These are phyloP conservation scores for Coregonus clupeaformis DNA, from an alignment of 2,113 vertebrate species.

Conservation along the genomic window DNA sequence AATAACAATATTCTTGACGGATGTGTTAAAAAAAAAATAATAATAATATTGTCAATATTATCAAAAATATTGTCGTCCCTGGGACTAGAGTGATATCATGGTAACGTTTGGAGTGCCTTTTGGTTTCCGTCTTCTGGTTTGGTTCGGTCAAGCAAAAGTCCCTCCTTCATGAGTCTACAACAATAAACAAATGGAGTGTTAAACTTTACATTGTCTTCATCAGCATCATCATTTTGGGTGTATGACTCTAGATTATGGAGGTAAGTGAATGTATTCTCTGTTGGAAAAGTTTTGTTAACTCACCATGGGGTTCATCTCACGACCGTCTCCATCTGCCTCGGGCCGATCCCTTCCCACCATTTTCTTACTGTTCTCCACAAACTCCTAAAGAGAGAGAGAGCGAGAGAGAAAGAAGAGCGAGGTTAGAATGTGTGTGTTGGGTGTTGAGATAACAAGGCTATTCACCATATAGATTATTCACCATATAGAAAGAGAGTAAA, in stretches of 20 bases:
- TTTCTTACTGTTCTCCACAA: conserved; percentile 90
- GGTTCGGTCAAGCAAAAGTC: conserved; percentile 78
- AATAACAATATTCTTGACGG: neutral
- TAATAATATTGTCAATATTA: no score
- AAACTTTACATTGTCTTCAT: conserved; percentile 32
- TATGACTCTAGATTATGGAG: no score
- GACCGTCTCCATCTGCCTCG: conserved; percentile 66
- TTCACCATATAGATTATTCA: no score
- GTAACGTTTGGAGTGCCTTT: neutral
- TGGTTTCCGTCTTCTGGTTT: neutral
- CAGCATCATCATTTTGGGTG: conserved; percentile 31
- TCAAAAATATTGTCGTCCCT: neutral
- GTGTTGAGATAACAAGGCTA: neutral
- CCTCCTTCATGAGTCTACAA: conserved; percentile 86
- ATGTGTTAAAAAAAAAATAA: neutral
- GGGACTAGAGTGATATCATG: conserved; percentile 28
- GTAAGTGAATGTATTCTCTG: neutral
- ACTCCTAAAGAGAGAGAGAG: conserved; percentile 80
- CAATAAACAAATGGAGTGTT: conserved; percentile 56
- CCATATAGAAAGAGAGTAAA: no score
- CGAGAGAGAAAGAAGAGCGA: conserved; percentile 25
- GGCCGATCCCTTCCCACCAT: conserved; percentile 63
- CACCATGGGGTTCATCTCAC: conserved; percentile 94
- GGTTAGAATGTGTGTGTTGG: neutral
- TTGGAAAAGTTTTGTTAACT: conserved; percentile 49